These are phyloP conservation scores for Pantherophis vulpinus DNA, from an alignment of 2,797 vertebrate genomes.

Conservation along the genomic window DNA sequence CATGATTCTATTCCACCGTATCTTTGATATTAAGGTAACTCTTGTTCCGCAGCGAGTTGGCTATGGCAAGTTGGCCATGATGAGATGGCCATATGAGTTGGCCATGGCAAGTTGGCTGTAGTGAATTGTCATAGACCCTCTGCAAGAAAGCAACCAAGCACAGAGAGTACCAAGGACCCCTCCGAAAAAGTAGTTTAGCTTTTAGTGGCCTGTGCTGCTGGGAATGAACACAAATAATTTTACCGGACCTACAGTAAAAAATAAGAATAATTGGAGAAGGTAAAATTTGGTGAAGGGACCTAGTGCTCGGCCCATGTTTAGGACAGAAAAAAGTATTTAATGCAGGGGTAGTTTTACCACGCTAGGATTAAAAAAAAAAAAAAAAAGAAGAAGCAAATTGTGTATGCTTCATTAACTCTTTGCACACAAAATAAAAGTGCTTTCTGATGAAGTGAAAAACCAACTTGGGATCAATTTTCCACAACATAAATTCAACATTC, in stretches of 20 bases:
- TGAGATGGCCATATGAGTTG: no score
- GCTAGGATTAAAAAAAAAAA: slow-evolving; percentile 66
- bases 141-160: background rate
- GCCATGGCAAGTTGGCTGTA: no score
- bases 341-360: slow-evolving; percentile 53
- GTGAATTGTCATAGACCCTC: no score
- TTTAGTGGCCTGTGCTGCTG: slow-evolving; percentile 31
- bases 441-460: slow-evolving; percentile 80
- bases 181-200: background rate
- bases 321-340: slow-evolving; percentile 23
- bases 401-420: slow-evolving; percentile 79
- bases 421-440: slow-evolving; percentile 78
- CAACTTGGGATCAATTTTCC: slow-evolving; percentile 83
- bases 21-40: no score
- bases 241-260: slow-evolving; percentile 16
- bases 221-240: slow-evolving; percentile 38
- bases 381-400: slow-evolving; percentile 70
- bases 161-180: background rate
- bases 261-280: slow-evolving; percentile 35
- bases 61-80: no score
- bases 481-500: slow-evolving; percentile 79
- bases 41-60: no score
- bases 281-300: slow-evolving; percentile 9
- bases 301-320: background rate
- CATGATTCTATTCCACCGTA: no score